Percentiles rank a stretch among this genome's conserved stretches.
phyloP scores from a whole-genome alignment of 2,113 vertebrate species.

The Bothrops jararaca region DNA sequence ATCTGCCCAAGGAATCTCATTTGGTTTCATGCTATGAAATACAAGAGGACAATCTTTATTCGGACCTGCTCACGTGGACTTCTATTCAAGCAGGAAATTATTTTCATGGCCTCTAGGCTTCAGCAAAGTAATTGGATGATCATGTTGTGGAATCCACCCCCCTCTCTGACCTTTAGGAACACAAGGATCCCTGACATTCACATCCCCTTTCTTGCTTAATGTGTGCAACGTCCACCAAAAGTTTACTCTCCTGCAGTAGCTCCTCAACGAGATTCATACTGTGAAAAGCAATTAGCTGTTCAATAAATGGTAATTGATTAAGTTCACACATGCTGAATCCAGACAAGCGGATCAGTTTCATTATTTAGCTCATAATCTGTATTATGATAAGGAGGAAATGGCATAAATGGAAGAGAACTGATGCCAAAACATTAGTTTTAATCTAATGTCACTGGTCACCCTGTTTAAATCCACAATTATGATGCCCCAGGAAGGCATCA shows the following conservation, averaged over 20 bases:
- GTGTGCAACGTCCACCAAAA: neutral
- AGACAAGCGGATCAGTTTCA: neutral
- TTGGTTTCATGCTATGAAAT: constrained; percentile 67
- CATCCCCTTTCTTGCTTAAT: neutral
- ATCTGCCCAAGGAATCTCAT: constrained; percentile 81
- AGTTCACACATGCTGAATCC: neutral
- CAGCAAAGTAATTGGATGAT: neutral
- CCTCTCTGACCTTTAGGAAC: neutral
- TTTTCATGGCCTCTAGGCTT: neutral
- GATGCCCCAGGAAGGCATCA: neutral
- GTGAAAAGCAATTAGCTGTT: neutral
- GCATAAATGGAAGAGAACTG: neutral
- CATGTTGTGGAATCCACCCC: neutral
- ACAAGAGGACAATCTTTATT: neutral
- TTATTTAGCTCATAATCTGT: neutral
- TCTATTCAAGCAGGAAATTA: neutral
- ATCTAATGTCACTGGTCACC: neutral
- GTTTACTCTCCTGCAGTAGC: neutral
- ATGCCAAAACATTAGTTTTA: neutral
- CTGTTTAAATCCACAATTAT: neutral
- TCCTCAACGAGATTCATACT: neutral
- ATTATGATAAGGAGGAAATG: neutral
- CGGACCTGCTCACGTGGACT: neutral
- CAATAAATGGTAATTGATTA: neutral
- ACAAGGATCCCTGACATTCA: neutral